A percentile compares a stretch with the other conserved stretches of the same genome.
These are phyloP conservation scores for Neomonachus schauinslandi DNA, from an alignment of 2,113 vertebrate species.

Conservation along the genomic window DNA sequence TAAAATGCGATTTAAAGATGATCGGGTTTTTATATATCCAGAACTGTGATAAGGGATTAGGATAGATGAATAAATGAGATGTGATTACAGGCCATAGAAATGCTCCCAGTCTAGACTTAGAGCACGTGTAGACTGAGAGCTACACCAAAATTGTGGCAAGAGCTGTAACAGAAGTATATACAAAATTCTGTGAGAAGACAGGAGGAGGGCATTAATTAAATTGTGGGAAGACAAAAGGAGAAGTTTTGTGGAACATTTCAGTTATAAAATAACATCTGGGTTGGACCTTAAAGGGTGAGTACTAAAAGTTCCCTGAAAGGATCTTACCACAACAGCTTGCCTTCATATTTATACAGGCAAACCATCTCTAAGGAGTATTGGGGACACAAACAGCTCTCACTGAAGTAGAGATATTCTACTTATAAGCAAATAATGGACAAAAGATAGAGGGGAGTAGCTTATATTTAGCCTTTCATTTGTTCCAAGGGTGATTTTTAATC, in stretches of 20 bases:
- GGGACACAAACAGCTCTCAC: not conserved
- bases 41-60: not conserved
- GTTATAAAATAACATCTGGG: constrained; percentile 55
- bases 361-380: not conserved
- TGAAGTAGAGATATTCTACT: constrained; percentile 7
- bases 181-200: constrained; percentile 17
- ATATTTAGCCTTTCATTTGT: constrained; percentile 41
- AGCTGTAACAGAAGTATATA: not conserved
- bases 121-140: not conserved
- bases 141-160: not conserved
- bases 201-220: constrained; percentile 53
- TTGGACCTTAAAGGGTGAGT: constrained; percentile 37
- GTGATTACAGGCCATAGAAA: not conserved
- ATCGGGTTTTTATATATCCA: not conserved
- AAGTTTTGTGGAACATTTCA: constrained; percentile 25
- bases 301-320: constrained; percentile 18
- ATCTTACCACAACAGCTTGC: not conserved
- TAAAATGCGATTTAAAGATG: not conserved
- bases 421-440: constrained; percentile 2
- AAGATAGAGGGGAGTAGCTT: not conserved
- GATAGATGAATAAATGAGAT: not conserved
- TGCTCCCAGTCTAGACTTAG: not conserved
- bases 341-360: not conserved
- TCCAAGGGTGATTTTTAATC: constrained; percentile 58
- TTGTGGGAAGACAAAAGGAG: constrained; percentile 41